These are phyloP conservation scores for Heteractis magnifica DNA, from an alignment of 92 coral and sea anemone species.

Conservation along the genomic window DNA sequence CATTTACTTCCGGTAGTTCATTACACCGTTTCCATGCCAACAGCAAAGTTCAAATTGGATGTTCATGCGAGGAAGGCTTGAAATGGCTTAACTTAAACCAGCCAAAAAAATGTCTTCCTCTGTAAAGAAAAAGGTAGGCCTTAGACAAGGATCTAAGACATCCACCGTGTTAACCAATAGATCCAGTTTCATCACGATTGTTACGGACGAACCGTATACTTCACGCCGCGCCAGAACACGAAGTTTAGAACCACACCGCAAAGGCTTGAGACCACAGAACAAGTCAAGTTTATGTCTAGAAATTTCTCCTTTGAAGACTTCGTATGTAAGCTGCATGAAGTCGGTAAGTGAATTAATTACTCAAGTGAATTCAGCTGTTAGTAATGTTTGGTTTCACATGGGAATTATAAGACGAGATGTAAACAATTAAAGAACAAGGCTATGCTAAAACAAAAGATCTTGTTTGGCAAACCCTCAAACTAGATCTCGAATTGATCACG, in stretches of 20 bases:
- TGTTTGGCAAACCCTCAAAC: constrained; percentile 26
- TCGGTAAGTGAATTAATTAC: constrained; percentile 60
- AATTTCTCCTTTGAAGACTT: constrained; percentile 47
- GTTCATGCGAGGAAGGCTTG: not conserved
- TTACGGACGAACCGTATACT: constrained; percentile 79
- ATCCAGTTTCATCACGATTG: constrained; percentile 86
- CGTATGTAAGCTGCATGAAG: constrained; percentile 80
- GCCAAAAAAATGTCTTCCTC: constrained; percentile 51
- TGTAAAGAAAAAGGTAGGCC: constrained; percentile 49
- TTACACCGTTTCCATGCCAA: constrained; percentile 30
- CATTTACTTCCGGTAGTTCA: constrained; percentile 8
- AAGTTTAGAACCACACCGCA: constrained; percentile 45
- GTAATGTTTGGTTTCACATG: constrained; percentile 32
- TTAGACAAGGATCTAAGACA: constrained; percentile 85
- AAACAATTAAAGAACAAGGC: constrained; percentile 26
- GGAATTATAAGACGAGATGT: constrained; percentile 31
- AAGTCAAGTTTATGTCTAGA: constrained; percentile 69
- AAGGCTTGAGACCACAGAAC: constrained; percentile 86
- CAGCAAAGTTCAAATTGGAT: not conserved
- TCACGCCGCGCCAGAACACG: constrained; percentile 61
- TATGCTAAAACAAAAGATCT: constrained; percentile 12
- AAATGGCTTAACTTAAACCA: constrained; percentile 27
- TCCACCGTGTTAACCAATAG: constrained; percentile 85
- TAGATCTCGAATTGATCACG: not conserved
- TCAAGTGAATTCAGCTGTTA: constrained; percentile 5